Base-by-base conservation (phyloP, 2,113 vertebrate genomes). In the Charadrius vociferus region DNA sequence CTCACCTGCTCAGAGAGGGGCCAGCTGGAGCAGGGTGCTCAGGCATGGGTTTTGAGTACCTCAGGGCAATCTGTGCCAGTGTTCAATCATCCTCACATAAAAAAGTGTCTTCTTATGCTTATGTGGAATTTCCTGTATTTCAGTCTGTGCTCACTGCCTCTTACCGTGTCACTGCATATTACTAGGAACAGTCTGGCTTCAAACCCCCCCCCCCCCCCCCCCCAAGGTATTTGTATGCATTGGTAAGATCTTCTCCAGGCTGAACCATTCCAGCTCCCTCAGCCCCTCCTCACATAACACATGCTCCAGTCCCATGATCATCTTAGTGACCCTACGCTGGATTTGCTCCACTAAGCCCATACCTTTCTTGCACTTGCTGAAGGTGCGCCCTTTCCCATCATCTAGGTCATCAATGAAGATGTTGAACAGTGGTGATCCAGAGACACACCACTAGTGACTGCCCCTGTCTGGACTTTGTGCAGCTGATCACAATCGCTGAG, bases 341-440 rank as follows among this genome's bases (percentile, higher is more conserved):
- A 45, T 27, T 82, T 0, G 0, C 3, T 53, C 45, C 26, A 30
- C 32, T 50, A 77, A 61, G 32, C 34, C 14, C 53, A 10, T 43
- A 13, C 36, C 10, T 71, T 78, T 71, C 50, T 63, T 72, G 45
- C 9, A 13, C 10, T 58, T 10, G 62, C 14, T 58, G 30, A 58
- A 66, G 23, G 15, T 23, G 15, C 43, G 39, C 32, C 29, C 27
- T 34, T 65, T 58, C 19, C 52, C 22, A 26, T 37, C 50, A 71
- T 34, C 47, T 39, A 53, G 29, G 49, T 55, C n/a, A 49, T 43
- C 62, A 90, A n/a, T 15, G 30, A 55, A 39, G 24, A 55, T 3
- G 34, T 21, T 21, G 16, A 77, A 62, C n/a, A 53, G 47, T 1
- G 1, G 34, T 41, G 23, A 73, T 52, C 39, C 43, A 3, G 2